Conservation (phyloP, 2,113 vertebrate species). For the Sorex fumeus region DNA sequence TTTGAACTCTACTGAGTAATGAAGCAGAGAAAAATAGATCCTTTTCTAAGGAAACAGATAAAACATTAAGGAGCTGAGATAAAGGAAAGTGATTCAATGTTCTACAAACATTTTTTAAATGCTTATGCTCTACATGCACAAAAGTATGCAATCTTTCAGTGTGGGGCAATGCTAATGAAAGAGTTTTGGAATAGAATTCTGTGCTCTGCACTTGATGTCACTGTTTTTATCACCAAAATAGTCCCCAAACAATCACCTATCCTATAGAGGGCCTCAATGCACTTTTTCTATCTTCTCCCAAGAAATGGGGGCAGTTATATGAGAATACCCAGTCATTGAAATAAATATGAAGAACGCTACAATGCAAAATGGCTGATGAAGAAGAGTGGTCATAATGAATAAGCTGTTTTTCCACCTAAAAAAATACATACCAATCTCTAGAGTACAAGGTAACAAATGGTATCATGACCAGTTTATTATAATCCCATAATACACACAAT, state of each 20-base stretch:
- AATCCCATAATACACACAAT: conserved; percentile 13
- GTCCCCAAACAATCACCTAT: neutral
- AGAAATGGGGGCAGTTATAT: neutral
- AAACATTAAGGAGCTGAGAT: conserved; percentile 47
- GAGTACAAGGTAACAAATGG: conserved; percentile 17
- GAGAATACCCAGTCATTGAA: conserved; percentile 48
- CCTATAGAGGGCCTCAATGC: neutral
- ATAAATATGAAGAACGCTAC: neutral
- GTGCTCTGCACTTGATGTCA: neutral
- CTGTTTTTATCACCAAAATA: neutral
- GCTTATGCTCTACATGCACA: neutral
- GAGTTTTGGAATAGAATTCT: neutral
- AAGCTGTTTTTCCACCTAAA: conserved; percentile 8
- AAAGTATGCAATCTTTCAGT: neutral
- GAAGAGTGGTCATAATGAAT: neutral
- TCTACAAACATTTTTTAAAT: conserved; percentile 23
- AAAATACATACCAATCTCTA: conserved; percentile 40
- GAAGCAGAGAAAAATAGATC: conserved; percentile 2
- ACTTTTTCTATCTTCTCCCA: neutral
- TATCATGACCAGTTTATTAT: neutral
- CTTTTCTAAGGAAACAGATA: conserved; percentile 7
- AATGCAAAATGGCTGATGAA: neutral
- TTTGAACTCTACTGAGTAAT: conserved; percentile 43
- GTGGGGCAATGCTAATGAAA: neutral
- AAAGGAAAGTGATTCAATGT: neutral